Base-by-base conservation (phyloP, 2,113 vertebrate genomes). In the Tyto alba region DNA sequence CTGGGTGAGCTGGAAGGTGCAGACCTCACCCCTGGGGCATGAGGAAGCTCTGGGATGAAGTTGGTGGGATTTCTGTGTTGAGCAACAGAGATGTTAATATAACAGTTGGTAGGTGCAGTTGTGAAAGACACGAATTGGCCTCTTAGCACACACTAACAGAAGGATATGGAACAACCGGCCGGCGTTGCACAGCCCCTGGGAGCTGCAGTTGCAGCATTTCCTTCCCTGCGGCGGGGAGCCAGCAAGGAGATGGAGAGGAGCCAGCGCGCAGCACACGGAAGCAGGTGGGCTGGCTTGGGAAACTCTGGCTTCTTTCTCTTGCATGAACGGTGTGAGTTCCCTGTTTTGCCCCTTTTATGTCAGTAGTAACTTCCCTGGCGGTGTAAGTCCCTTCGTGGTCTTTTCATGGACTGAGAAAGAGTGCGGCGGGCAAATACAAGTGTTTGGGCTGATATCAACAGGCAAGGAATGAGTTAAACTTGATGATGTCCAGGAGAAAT, bases 151-250 rank as follows among this genome's bases (percentile, higher is more conserved):
- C 12, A 0, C 64, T 11, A 87, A 75, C 95, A 85, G 88, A 73
- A 93, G 96, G 94, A 73, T 76, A 10, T 66, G 90, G 95, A 36
- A 89, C 68, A 78, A 71, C 6, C 4, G 2, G 15, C 48, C 0
- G 4, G 68, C 1, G 8, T 95, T 95, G 84, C 93, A 50, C 34
- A 43, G 71, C 7, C 38, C 64, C 62, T 0, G 1, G 85, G 80
- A 89, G 87, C 80, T 36, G 48, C 36, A 10, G 20, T 95, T 96
- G 93, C 68, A 26, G 30, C 60, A 43, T 86, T 95, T 96, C 96
- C 95, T 92, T 63, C 76, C 40, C 92, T 34, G 43, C 0, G 3
- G 23, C 0, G 2, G 14, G 26, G 74, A 81, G 15, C 0, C 0
- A 40, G 48, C 6, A 3, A 2, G 5, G 53, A 20, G 48, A 7